A percentile compares a stretch with the other conserved stretches of the same genome.
These are phyloP conservation scores for Dendronephthya gigantea DNA, from an alignment of 64 coral and sea anemone genomes.

Conservation along the genomic window DNA sequence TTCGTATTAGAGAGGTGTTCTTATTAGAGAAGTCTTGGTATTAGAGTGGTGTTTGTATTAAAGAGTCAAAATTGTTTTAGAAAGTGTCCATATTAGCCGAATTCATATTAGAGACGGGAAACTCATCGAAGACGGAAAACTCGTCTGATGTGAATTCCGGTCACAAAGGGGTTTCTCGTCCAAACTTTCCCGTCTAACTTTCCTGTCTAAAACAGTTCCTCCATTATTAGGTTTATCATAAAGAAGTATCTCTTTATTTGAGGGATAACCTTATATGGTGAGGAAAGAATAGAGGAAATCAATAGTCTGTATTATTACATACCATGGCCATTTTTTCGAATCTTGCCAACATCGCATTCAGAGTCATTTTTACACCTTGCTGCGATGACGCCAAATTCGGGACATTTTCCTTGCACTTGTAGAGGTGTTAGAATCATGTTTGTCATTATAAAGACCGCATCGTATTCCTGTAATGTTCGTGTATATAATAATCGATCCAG, in stretches of 20 bases:
- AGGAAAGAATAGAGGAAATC: neutral
- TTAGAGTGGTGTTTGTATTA: too few species aligned
- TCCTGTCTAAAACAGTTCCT: too few species aligned
- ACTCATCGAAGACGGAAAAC: too few species aligned
- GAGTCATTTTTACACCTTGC: constrained; percentile 37
- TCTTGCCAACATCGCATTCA: constrained; percentile 33
- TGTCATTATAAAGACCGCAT: constrained; percentile 83
- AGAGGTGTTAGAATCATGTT: constrained; percentile 89
- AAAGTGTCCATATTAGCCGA: too few species aligned
- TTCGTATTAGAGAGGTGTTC: too few species aligned
- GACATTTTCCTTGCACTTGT: constrained; percentile 59
- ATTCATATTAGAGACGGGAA: too few species aligned
- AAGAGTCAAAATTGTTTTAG: too few species aligned
- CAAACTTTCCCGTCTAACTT: too few species aligned
- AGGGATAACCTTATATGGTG: neutral
- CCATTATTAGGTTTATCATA: neutral
- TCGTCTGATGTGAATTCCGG: too few species aligned
- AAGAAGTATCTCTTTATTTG: neutral
- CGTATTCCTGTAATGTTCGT: constrained; percentile 55
- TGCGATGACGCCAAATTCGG: constrained; percentile 34
- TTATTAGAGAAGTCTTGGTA: too few species aligned
- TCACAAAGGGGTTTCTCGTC: too few species aligned
- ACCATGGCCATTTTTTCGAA: constrained; percentile 60
- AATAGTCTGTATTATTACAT: neutral
- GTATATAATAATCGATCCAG: too few species aligned